Evolutionary conservation across 2,797 vertebrate species (phyloP).

Genomic region (Danio aesculapii): DNA sequence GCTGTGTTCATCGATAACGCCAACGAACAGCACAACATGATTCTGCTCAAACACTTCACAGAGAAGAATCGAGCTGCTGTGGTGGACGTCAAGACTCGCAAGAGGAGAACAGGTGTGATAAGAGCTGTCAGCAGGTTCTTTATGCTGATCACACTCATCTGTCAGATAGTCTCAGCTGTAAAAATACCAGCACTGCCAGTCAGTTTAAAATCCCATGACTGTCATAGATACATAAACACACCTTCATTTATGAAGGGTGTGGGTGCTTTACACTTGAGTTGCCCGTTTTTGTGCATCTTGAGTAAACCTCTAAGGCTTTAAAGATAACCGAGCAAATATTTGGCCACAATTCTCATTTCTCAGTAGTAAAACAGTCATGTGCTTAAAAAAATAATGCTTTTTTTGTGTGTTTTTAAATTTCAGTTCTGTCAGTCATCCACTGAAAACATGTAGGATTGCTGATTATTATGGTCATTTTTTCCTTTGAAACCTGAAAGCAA

Average conservation of each 20-base stretch:
- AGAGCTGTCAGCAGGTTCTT: background rate
- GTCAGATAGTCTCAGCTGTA: background rate
- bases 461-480: background rate
- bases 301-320: background rate
- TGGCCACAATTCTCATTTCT: background rate
- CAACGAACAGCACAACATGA: constrained; percentile 92
- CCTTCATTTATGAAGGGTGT: constrained; percentile 26
- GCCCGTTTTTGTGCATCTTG: background rate
- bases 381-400: background rate
- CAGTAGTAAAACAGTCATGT: background rate
- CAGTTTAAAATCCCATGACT: background rate
- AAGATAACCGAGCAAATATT: background rate
- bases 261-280: background rate
- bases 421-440: background rate
- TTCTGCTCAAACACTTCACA: constrained; percentile 96
- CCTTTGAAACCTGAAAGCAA: no score
- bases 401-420: background rate
- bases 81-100: constrained; percentile 94
- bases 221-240: background rate
- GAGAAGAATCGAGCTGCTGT: constrained; percentile 96
- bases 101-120: constrained; percentile 91
- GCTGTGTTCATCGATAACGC: constrained; percentile 96
- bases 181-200: background rate
- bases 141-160: background rate
- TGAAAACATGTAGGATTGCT: background rate